Conservation (phyloP, 2,797 vertebrate genomes). For the Crax fasciolata region DNA sequence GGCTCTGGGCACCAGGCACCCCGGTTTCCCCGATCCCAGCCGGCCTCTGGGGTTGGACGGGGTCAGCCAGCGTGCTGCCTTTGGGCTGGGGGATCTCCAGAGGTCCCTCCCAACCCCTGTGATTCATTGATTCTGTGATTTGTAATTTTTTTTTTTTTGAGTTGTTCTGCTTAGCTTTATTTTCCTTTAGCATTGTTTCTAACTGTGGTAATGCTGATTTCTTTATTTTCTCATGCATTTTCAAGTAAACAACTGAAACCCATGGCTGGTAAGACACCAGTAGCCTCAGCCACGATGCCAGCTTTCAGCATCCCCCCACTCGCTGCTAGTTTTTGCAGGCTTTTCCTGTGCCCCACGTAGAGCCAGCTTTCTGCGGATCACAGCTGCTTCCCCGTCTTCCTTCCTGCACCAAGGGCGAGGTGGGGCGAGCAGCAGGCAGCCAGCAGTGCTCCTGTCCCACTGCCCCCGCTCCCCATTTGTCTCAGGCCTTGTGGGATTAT, state of each 20-base stretch:
- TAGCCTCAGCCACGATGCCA: background rate
- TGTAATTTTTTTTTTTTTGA: background rate
- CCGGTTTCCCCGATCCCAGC: background rate
- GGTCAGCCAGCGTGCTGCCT: background rate
- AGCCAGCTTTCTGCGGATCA: background rate
- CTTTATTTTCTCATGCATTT: background rate
- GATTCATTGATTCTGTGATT: no score
- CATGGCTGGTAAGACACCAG: background rate
- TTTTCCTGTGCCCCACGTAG: background rate
- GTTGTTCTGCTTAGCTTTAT: background rate
- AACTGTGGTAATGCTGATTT: background rate
- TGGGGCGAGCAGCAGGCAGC: background rate
- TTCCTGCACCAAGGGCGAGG: background rate
- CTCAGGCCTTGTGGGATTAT: fast-evolving
- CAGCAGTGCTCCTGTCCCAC: background rate
- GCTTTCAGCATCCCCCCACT: background rate
- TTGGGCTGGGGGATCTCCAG: no score
- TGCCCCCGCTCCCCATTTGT: background rate
- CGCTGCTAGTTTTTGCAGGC: background rate
- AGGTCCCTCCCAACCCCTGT: no score
- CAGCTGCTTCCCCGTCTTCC: background rate
- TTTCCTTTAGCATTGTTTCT: background rate
- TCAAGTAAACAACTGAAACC: background rate
- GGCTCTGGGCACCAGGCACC: fast-evolving
- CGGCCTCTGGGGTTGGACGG: background rate